Conservation (phyloP, 2,888 invertebrate species). For the Euzophera pinguis region DNA sequence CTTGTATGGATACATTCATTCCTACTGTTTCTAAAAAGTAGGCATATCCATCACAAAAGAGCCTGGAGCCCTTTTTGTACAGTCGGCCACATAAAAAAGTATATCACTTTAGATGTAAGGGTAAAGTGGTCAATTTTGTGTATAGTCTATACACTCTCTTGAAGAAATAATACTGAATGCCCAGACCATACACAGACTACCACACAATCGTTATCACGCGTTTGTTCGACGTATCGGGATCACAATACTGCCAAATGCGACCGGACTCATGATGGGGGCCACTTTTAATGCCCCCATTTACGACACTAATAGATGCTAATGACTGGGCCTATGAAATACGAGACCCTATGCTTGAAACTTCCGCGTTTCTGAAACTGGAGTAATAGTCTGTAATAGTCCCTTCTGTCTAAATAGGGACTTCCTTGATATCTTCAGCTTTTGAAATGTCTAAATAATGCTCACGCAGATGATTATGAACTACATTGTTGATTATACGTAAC, state of each 20-base stretch:
- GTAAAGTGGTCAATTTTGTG: too few species aligned
- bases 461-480: too few species aligned
- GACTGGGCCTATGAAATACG: slow-evolving; percentile 43
- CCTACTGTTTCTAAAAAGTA: too few species aligned
- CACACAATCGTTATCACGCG: slow-evolving; percentile 56
- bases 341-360: slow-evolving; percentile 27
- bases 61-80: too few species aligned
- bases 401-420: not conserved
- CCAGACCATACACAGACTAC: slow-evolving; percentile 23
- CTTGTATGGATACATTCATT: too few species aligned
- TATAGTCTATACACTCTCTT: too few species aligned
- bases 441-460: not conserved
- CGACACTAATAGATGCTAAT: slow-evolving; percentile 54
- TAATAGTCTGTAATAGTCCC: not conserved
- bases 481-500: too few species aligned
- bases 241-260: slow-evolving; percentile 73
- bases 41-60: too few species aligned
- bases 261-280: slow-evolving; percentile 58
- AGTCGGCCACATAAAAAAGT: too few species aligned
- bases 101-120: too few species aligned
- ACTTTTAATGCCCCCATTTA: slow-evolving; percentile 66
- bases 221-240: slow-evolving; percentile 74
- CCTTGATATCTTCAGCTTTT: not conserved
- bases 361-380: slow-evolving; percentile 15
- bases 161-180: slow-evolving; percentile 20